Evolutionary conservation across 2,888 invertebrate genomes (phyloP).

Genomic region (Agonopterix heracliana): DNA sequence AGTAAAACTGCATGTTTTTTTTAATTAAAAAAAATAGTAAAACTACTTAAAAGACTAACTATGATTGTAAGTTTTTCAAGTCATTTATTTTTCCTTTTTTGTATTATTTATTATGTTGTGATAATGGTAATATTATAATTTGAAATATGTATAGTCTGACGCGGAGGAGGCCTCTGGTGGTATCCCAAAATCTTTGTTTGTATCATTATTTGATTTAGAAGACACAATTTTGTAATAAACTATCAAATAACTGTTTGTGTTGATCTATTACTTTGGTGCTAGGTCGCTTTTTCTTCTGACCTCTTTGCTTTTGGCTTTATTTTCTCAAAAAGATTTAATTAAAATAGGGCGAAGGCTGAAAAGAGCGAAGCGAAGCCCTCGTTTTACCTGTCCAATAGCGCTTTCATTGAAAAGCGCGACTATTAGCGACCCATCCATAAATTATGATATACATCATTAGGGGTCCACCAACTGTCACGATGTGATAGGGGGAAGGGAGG

Average conservation of each 20-base stretch:
- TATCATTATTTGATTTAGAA: constrained; percentile 1
- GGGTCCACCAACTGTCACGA: too few species aligned
- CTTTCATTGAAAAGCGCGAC: too few species aligned
- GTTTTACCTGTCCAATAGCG: too few species aligned
- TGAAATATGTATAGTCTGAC: not conserved
- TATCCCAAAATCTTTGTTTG: constrained; percentile 7
- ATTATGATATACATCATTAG: too few species aligned
- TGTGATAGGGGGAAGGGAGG: too few species aligned
- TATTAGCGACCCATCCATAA: too few species aligned
- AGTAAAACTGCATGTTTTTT: constrained; percentile 43
- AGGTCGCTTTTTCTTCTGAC: not conserved
- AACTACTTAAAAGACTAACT: constrained; percentile 55
- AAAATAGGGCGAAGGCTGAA: too few species aligned
- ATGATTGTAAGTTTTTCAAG: constrained; percentile 51
- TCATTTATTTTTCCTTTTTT: constrained; percentile 42
- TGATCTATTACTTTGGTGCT: constrained; percentile 4
- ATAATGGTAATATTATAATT: constrained; percentile 19
- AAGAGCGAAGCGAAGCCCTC: too few species aligned
- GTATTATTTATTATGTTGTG: constrained; percentile 58
- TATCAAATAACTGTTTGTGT: constrained; percentile 1
- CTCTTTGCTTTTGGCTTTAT: not conserved
- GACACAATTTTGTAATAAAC: constrained; percentile 1
- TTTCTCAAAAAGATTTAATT: too few species aligned
- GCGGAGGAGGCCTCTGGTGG: not conserved
- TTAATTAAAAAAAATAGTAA: constrained; percentile 57